phyloP scores from a whole-genome alignment of 2,888 invertebrate genomes.

The Erannis defoliaria region DNA sequence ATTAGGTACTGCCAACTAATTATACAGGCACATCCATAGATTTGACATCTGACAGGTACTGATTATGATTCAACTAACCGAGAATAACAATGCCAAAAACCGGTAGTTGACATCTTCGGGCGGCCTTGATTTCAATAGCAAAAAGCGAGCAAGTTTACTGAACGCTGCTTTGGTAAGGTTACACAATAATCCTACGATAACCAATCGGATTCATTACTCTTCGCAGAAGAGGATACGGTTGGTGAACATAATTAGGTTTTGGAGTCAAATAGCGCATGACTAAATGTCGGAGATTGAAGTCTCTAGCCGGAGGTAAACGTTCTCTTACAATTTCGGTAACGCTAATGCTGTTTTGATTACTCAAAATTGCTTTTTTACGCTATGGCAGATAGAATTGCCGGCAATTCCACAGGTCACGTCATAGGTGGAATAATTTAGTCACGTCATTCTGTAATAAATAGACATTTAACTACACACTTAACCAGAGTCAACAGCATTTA shows the following conservation, averaged over 20 bases:
- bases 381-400: constrained; percentile 52
- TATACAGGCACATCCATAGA: constrained; percentile 32
- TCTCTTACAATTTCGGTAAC: constrained; percentile 61
- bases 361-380: constrained; percentile 73
- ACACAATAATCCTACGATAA: constrained; percentile 38
- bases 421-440: constrained; percentile 49
- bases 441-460: constrained; percentile 59
- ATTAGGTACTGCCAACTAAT: constrained; percentile 41
- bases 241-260: constrained; percentile 40
- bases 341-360: constrained; percentile 82
- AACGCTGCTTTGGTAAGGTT: constrained; percentile 21
- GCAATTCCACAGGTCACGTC: constrained; percentile 64
- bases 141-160: constrained; percentile 32
- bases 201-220: constrained; percentile 46
- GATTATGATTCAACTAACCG: constrained; percentile 23
- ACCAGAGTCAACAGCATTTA: constrained; percentile 49
- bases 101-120: constrained; percentile 34
- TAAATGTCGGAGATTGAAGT: constrained; percentile 61
- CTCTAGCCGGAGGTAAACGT: constrained; percentile 53
- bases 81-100: constrained; percentile 26
- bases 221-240: constrained; percentile 39
- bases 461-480: constrained; percentile 59
- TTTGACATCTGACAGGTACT: constrained; percentile 33
- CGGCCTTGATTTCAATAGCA: constrained; percentile 31
- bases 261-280: constrained; percentile 60